Percentiles rank a stretch among this genome's conserved stretches.
Conservation (phyloP, 2,113 vertebrate species). For the Rynchops niger region DNA sequence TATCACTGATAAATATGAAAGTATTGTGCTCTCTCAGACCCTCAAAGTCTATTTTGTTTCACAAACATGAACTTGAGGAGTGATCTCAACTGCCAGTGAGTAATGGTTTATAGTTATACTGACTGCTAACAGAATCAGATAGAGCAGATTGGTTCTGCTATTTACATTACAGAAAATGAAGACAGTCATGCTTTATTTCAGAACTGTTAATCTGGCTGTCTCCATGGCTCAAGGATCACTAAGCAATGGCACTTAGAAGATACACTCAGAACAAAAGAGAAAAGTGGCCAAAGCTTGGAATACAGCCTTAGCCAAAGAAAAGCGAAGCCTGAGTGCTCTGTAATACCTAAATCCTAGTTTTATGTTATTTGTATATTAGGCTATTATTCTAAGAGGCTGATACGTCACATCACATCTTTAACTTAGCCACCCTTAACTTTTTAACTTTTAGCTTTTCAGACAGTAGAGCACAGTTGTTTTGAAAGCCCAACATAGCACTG, state of each 20-base stretch:
- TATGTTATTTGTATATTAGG: not conserved
- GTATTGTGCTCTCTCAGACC: not conserved
- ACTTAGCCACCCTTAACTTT: not conserved
- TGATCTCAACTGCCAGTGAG: not conserved
- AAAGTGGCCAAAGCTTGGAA: not conserved
- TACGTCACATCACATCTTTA: not conserved
- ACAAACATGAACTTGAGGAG: not conserved
- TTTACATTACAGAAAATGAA: not conserved
- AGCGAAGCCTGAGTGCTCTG: not conserved
- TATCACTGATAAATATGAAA: not conserved
- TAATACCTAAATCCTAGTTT: not conserved
- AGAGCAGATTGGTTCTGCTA: not conserved
- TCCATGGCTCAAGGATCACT: not conserved
- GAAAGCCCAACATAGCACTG: not conserved
- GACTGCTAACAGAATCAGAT: not conserved
- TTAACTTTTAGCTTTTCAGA: not conserved
- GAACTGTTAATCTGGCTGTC: not conserved
- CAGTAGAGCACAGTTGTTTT: not conserved
- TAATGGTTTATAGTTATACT: not conserved
- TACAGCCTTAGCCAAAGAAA: not conserved
- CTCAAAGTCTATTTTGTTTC: not conserved
- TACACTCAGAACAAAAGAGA: not conserved
- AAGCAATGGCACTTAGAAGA: not conserved
- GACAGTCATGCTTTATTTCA: not conserved
- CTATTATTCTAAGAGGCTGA: not conserved